A percentile compares a stretch with the other conserved stretches of the same genome.
Conservation (phyloP, 2,888 invertebrate species). For the Scotopteryx bipunctaria region DNA sequence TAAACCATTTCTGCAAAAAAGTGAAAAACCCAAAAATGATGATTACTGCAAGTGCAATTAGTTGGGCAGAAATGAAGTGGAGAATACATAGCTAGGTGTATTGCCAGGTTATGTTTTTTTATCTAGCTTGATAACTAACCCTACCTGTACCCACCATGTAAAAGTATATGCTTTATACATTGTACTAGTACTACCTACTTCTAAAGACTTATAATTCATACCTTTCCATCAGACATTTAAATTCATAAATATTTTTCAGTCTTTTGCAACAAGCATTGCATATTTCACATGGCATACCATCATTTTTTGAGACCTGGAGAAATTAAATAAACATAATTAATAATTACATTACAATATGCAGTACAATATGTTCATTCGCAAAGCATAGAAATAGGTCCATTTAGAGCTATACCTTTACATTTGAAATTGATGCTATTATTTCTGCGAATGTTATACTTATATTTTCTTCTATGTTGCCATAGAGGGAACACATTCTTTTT, state of each 20-base stretch:
- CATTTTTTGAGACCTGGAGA: conserved; percentile 45
- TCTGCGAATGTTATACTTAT: conserved; percentile 42
- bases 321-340: not conserved
- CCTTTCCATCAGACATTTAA: conserved; percentile 58
- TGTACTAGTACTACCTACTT: not conserved
- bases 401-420: conserved; percentile 47
- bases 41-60: no score
- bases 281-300: conserved; percentile 46
- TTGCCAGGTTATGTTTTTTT: not conserved
- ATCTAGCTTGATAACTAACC: not conserved
- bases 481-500: conserved; percentile 48
- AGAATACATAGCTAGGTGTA: no score
- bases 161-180: not conserved
- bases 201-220: conserved; percentile 31
- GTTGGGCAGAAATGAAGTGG: no score
- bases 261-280: conserved; percentile 64
- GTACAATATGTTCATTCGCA: no score
- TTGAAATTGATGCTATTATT: conserved; percentile 54
- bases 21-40: no score
- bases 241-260: conserved; percentile 55
- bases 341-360: no score
- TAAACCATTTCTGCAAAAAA: no score
- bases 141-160: not conserved
- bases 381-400: no score
- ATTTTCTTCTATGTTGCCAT: conserved; percentile 37